These are phyloP conservation scores for Xiphophorus hellerii DNA, from an alignment of 2,113 vertebrate species.

Conservation along the genomic window DNA sequence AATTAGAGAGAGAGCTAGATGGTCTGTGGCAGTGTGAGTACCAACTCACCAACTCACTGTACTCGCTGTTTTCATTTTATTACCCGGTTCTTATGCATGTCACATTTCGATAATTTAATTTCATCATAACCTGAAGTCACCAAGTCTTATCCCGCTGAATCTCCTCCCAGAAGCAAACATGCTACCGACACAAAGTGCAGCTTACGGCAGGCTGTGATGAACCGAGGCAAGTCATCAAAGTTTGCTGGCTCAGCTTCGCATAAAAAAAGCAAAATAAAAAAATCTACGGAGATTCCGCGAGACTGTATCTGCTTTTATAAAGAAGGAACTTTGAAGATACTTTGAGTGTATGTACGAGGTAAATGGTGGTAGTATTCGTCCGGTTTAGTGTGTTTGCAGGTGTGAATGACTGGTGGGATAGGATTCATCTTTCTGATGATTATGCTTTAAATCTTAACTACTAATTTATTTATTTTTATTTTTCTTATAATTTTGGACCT, in stretches of 20 bases:
- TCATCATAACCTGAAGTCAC: slow-evolving; percentile 12
- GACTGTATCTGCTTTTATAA: slow-evolving; percentile 42
- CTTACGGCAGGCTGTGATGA: slow-evolving; percentile 19
- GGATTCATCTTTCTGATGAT: slow-evolving; percentile 72
- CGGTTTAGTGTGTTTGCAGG: slow-evolving; percentile 43
- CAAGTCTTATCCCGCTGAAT: slow-evolving; percentile 10
- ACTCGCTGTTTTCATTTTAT: slow-evolving; percentile 33
- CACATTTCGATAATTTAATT: slow-evolving; percentile 68
- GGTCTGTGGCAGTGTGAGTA: slow-evolving; percentile 13
- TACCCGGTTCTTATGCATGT: slow-evolving; percentile 70
- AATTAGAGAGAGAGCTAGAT: not conserved
- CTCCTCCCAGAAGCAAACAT: not conserved
- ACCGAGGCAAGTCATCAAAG: slow-evolving; percentile 19
- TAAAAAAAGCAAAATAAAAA: slow-evolving; percentile 27
- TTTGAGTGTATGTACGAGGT: slow-evolving; percentile 27
- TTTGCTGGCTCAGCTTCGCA: slow-evolving; percentile 47
- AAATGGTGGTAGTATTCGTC: slow-evolving; percentile 48
- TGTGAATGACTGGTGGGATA: slow-evolving; percentile 27
- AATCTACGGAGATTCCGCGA: slow-evolving; percentile 43
- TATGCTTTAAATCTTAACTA: slow-evolving; percentile 74
- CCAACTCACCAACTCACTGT: slow-evolving; percentile 27
- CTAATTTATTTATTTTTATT: not conserved
- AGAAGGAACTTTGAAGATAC: slow-evolving; percentile 33
- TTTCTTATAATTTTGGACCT: slow-evolving; percentile 10
- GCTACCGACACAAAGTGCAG: slow-evolving; percentile 49